Base-by-base conservation (phyloP, 1,140 invertebrate species). In the Bombus waltoni region DNA sequence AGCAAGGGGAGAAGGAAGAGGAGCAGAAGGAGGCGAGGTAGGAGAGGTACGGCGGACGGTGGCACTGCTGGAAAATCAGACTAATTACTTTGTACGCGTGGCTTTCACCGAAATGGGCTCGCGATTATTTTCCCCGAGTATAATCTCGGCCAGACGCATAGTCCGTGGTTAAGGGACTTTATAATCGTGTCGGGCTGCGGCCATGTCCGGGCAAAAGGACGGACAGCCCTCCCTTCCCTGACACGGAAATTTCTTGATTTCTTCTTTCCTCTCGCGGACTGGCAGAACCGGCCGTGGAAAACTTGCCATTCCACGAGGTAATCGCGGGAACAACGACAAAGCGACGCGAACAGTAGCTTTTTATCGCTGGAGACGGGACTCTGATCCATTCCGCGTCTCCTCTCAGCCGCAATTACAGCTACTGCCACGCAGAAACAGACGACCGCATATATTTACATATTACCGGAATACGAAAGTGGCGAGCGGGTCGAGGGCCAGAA, bases 1-100 rank as follows among this genome's bases (percentile, higher is more conserved):
- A 18, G n/a, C 35, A 40, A 28, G 2, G 18, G 68, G 2, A 40
- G 38, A 70, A 38, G 66, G 5, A 8, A 15, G 9, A 32, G 18
- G 1, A 9, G 32, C 2, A 32, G 32, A 1, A 32, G 18, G 22
- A 35, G 32, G 35, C n/a, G 38, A n/a, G 3, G 35, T 11, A 18
- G 5, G 70, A 42, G 75, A 88, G 32, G 76, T 25, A 53, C 44
- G 32, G 18, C 40, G 13, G 65, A 68, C 68, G 44, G 87, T 86
- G 79, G 83, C 87, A 81, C 62, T 82, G 86, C 74, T 81, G 86
- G 89, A 88, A 90, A 87, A 89, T 89, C 87, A 89, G 87, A 89
- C 88, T 89, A 89, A 89, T 89, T 89, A 89, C 84, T 89, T 89
- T 89, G 88, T 86, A 89, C 87, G 74, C 85, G 88, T 88, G 79